Base-by-base conservation (phyloP, 2,888 invertebrate genomes). In the Amorpha juglandis region DNA sequence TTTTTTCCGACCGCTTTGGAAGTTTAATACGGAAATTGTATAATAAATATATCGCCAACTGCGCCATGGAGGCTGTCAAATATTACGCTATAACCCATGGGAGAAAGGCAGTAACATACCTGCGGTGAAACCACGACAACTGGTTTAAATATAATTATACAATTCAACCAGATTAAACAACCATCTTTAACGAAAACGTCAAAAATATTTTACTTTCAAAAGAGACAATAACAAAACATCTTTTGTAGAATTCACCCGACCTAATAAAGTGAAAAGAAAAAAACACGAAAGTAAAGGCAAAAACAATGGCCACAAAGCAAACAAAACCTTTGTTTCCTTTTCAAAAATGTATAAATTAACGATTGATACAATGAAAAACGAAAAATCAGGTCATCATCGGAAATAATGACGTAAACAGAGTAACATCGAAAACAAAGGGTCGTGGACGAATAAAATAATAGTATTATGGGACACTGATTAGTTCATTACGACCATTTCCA, bases 401-500 rank as follows among this genome's bases (percentile, higher is more conserved):
- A 83, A 84, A 83, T 87, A 86, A 87, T 86, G 82, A 87, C 81
- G 80, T 81, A 65, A 64, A 69, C 64, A 42, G 53, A 45, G 66
- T 33, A 11, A 68, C 64, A 69, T 45, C 53, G 9, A 27, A 51
- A 33, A 38, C 11, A 6, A 14, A 14, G 33, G 12, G 35, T 7
- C n/a, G 53, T 52, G 58, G 58, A 12, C 33, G 11, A 58, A 58
- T 16, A 9, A 58, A 38, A 16, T 11, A 35, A 6, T 6, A 16
- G 14, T 48, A 48, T 16, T 48, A n/a, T n/a, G 16, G 3, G 47
- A n/a, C 4, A 47, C 27, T 27, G 4, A 27, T 27, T 27, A 27
- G 27, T 4, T 4, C 27, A 3, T 27, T 3, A 27, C n/a, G n/a
- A n/a, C n/a, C n/a, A n/a, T n/a, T n/a, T n/a, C n/a, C n/a, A n/a